Evolutionary conservation across 2,888 invertebrate species (phyloP).

Genomic region (Plagodis pulveraria): DNA sequence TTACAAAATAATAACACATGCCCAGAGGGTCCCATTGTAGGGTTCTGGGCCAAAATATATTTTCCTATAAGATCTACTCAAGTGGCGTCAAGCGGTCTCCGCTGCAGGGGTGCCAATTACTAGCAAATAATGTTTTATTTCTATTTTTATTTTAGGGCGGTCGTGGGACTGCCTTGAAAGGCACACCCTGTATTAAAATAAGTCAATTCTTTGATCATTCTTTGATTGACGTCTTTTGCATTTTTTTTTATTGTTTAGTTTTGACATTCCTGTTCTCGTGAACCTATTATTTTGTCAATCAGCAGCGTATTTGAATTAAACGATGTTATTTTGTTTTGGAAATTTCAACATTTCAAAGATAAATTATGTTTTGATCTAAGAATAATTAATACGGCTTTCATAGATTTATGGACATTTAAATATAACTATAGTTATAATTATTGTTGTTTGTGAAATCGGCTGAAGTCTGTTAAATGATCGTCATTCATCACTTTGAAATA

Average conservation of each 20-base stretch:
- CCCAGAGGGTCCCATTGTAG: conserved; percentile 56
- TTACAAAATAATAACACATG: conserved; percentile 71
- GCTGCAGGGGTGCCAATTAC: conserved; percentile 83
- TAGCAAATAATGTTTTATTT: conserved; percentile 80
- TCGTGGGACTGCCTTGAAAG: conserved; percentile 81
- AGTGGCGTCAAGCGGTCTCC: conserved; percentile 74
- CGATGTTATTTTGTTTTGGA: background rate
- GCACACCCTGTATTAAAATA: conserved; percentile 77
- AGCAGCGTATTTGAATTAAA: conserved; percentile 33
- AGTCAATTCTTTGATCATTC: conserved; percentile 75
- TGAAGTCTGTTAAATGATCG: no score
- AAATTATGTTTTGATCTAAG: background rate
- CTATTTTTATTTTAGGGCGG: conserved; percentile 83
- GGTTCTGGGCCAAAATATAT: conserved; percentile 62
- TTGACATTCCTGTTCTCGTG: conserved; percentile 69
- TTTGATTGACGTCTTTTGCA: conserved; percentile 77
- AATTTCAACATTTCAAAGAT: background rate
- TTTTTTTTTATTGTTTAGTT: conserved; percentile 65
- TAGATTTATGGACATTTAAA: no score
- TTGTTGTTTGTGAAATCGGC: no score
- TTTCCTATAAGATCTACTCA: conserved; percentile 80
- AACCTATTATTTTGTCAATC: conserved; percentile 40
- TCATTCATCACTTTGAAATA: no score
- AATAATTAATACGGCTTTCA: background rate
- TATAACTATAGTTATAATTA: no score